Conservation (phyloP, 2,113 vertebrate species). For the Chaetodon trifascialis region DNA sequence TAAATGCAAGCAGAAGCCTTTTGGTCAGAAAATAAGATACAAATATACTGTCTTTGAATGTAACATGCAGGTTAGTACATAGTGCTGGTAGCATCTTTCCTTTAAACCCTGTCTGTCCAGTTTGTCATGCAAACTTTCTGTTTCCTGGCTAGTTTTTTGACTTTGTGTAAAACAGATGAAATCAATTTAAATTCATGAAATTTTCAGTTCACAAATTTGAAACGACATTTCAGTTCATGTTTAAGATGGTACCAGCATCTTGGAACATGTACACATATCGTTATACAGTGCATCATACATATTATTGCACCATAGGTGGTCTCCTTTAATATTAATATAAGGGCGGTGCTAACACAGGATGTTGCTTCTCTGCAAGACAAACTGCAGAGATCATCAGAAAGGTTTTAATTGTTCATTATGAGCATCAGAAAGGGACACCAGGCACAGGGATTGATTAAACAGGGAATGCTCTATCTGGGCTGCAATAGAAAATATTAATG, state of each 20-base stretch:
- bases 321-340: constrained; percentile 22
- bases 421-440: constrained; percentile 15
- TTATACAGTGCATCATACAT: not conserved
- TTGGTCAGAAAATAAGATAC: not conserved
- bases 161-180: not conserved
- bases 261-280: not conserved
- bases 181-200: not conserved
- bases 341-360: constrained; percentile 13
- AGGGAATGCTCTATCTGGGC: constrained; percentile 31
- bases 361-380: constrained; percentile 11
- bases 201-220: not conserved
- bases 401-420: constrained; percentile 49
- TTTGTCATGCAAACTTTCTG: too few relatives aligned
- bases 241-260: not conserved
- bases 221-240: not conserved
- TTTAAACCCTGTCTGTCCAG: too few relatives aligned
- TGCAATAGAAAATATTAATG: constrained; percentile 34
- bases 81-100: too few relatives aligned
- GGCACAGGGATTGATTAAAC: constrained; percentile 37
- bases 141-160: too few relatives aligned
- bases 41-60: constrained; percentile 15
- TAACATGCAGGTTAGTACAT: not conserved
- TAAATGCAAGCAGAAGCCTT: not conserved
- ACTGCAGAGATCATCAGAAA: constrained; percentile 59
- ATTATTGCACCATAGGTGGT: not conserved